A percentile compares a stretch with the other conserved stretches of the same genome.
Evolutionary conservation across 2,113 vertebrate species (phyloP).

Genomic region (Pteronura brasiliensis): DNA sequence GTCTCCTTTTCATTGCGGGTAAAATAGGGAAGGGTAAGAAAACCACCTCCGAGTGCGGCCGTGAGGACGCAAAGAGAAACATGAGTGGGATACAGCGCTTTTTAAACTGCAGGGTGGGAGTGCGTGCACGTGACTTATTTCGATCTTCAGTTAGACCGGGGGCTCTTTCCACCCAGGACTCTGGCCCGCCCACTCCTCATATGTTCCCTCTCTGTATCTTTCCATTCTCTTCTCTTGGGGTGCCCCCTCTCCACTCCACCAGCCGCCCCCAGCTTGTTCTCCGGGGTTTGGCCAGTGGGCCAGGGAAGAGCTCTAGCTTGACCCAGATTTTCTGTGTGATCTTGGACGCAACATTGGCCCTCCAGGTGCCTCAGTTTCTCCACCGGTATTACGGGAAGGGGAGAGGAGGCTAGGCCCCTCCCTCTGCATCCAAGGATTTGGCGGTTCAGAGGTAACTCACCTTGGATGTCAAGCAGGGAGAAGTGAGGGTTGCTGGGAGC

Average conservation of each 20-base stretch:
- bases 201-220: not conserved
- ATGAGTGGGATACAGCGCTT: not conserved
- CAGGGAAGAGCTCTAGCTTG: not conserved
- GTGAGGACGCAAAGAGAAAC: not conserved
- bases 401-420: not conserved
- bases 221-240: not conserved
- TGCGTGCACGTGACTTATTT: not conserved
- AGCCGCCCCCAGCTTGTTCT: not conserved
- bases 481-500: constrained; percentile 92
- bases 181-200: not conserved
- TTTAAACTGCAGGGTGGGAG: not conserved
- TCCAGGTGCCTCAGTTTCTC: not conserved
- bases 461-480: constrained; percentile 94
- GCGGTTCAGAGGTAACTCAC: constrained; percentile 80
- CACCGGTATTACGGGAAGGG: not conserved
- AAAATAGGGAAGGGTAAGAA: not conserved
- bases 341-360: not conserved
- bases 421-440: not conserved
- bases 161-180: not conserved
- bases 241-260: not conserved
- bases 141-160: not conserved
- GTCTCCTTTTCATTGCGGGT: not conserved
- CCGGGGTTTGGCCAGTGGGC: not conserved
- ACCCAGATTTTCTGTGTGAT: not conserved
- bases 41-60: not conserved